phyloP scores from a whole-genome alignment of 2,888 invertebrate species.

The Xestia ashworthii region DNA sequence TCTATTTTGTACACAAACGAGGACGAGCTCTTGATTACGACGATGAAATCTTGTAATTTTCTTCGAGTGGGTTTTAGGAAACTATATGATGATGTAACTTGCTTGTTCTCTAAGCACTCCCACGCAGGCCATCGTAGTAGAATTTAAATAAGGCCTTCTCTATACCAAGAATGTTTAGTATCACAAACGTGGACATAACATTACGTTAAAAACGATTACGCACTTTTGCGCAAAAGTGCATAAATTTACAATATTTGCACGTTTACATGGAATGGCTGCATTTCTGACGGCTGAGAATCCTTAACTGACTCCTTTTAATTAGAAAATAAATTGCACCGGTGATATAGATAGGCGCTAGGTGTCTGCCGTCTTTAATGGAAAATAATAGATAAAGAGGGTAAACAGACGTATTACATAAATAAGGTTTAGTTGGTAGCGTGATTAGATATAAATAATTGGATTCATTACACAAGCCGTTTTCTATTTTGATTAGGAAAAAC shows the following conservation, averaged over 20 bases:
- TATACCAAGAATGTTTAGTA: neutral
- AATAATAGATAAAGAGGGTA: neutral
- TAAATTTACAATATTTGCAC: neutral
- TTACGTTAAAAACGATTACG: neutral
- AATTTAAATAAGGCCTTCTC: no score
- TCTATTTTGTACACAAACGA: neutral
- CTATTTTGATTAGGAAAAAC: neutral
- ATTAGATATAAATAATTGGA: slow-evolving; percentile 1
- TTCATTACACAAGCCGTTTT: neutral
- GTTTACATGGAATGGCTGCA: neutral
- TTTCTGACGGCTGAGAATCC: neutral
- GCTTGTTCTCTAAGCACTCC: neutral
- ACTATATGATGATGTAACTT: neutral
- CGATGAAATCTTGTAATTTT: neutral
- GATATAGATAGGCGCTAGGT: neutral
- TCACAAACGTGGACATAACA: neutral
- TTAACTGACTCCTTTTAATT: neutral
- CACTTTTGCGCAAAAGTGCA: neutral
- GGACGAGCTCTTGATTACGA: neutral
- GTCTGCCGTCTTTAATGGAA: neutral
- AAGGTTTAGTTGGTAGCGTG: neutral
- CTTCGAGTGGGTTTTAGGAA: neutral
- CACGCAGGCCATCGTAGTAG: no score
- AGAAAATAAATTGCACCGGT: neutral
- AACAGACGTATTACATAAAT: neutral